These are phyloP conservation scores for Erpobdella octoculata DNA, from an alignment of 2,888 invertebrate genomes.

Conservation along the genomic window DNA sequence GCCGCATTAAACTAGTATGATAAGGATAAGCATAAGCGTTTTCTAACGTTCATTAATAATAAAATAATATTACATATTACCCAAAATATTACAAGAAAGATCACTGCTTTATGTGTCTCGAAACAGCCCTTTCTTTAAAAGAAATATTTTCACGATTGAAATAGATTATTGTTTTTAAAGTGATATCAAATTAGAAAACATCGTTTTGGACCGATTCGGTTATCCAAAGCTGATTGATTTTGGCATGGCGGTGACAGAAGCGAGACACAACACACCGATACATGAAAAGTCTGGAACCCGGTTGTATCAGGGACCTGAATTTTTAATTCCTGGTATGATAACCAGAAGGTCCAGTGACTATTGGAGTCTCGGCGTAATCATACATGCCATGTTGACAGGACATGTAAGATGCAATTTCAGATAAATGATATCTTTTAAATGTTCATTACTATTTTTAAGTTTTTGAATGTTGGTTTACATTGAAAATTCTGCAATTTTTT, in stretches of 20 bases:
- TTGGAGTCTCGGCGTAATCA: conserved; percentile 24
- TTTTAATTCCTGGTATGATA: conserved; percentile 23
- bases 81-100: too few relatives aligned
- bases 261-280: conserved; percentile 22
- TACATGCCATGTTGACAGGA: conserved; percentile 25
- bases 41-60: too few relatives aligned
- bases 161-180: not conserved
- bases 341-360: conserved; percentile 24
- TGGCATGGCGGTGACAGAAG: conserved; percentile 19
- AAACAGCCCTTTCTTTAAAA: too few relatives aligned
- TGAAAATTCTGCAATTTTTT: not conserved
- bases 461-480: not conserved
- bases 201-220: conserved; percentile 19
- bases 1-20: too few relatives aligned
- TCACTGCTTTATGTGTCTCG: too few relatives aligned
- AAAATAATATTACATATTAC: too few relatives aligned
- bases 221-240: conserved; percentile 27
- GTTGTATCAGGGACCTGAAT: conserved; percentile 25
- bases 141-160: too few relatives aligned
- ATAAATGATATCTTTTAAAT: not conserved
- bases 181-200: conserved; percentile 25
- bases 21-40: too few relatives aligned
- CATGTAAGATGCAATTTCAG: not conserved
- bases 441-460: not conserved
- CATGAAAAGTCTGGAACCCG: conserved; percentile 22